Conservation (phyloP, 2,797 vertebrate genomes). For the Phoxinus dragarum region DNA sequence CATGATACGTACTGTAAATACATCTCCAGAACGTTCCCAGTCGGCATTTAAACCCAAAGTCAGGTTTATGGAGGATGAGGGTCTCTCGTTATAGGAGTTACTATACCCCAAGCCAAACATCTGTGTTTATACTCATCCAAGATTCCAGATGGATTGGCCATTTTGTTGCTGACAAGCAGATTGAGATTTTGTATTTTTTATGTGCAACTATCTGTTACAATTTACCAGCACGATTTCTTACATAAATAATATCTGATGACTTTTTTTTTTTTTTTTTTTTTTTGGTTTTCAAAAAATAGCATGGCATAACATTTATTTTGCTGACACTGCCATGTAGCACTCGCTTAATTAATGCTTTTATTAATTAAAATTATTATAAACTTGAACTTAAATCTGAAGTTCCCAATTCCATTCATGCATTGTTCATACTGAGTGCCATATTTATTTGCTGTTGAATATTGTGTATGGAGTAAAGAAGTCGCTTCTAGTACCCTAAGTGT, state of each 20-base stretch:
- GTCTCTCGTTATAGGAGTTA: slow-evolving; percentile 38
- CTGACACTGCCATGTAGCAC: neutral
- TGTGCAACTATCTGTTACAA: neutral
- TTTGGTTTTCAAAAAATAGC: neutral
- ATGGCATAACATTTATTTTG: neutral
- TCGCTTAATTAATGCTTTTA: neutral
- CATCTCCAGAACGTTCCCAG: slow-evolving; percentile 48
- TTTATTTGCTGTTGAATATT: neutral
- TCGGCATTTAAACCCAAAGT: slow-evolving; percentile 36
- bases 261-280: too few relatives aligned
- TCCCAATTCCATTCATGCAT: neutral
- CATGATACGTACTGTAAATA: slow-evolving; percentile 44
- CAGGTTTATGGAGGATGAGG: slow-evolving; percentile 43
- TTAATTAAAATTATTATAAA: neutral
- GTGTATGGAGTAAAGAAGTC: neutral
- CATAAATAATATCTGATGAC: slow-evolving; percentile 9
- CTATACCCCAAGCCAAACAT: slow-evolving; percentile 58
- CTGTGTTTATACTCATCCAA: slow-evolving; percentile 68
- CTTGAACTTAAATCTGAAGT: neutral
- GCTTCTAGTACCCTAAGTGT: neutral
- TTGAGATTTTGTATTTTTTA: slow-evolving; percentile 8
- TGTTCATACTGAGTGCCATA: neutral
- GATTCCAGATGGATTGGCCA: slow-evolving; percentile 64
- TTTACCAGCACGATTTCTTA: slow-evolving; percentile 1
- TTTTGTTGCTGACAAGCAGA: slow-evolving; percentile 34